Evolutionary conservation across 1,140 invertebrate genomes (phyloP).

Genomic region (Zaprionus capensis): DNA sequence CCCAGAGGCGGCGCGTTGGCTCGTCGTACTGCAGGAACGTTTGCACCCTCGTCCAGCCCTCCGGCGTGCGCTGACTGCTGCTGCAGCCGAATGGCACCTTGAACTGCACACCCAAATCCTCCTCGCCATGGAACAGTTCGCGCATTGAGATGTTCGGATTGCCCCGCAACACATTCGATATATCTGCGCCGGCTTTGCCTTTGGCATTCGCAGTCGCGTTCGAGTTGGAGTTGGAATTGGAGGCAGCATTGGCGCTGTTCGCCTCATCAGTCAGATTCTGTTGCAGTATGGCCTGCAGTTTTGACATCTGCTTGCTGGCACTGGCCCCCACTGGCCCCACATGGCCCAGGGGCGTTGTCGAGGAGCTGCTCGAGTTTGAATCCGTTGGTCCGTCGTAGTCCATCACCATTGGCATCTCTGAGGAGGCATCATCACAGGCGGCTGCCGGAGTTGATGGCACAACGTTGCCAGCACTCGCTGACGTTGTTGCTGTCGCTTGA

Average conservation of each 20-base stretch:
- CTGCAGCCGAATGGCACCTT: slow-evolving; percentile 84
- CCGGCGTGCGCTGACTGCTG: slow-evolving; percentile 86
- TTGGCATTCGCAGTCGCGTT: slow-evolving; percentile 8
- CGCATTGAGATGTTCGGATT: slow-evolving; percentile 92
- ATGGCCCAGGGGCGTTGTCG: slow-evolving; percentile 39
- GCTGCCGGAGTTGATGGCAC: slow-evolving; percentile 4
- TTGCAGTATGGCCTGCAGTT: slow-evolving; percentile 78
- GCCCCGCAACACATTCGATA: slow-evolving; percentile 86
- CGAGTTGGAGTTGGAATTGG: slow-evolving; percentile 1
- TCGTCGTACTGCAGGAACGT: slow-evolving; percentile 91
- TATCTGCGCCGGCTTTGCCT: slow-evolving; percentile 58
- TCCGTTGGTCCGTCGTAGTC: slow-evolving; percentile 73
- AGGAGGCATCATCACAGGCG: slow-evolving; percentile 26
- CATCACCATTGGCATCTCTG: slow-evolving; percentile 60
- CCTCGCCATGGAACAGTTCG: slow-evolving; percentile 91
- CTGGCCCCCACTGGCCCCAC: neutral
- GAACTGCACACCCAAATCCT: slow-evolving; percentile 91
- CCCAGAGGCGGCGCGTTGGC: slow-evolving; percentile 92
- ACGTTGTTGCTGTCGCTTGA: neutral
- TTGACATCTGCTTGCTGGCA: slow-evolving; percentile 67
- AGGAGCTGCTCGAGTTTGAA: slow-evolving; percentile 72
- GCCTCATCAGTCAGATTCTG: slow-evolving; percentile 54
- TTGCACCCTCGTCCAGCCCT: slow-evolving; percentile 92
- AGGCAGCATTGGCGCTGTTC: neutral
- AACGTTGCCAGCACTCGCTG: slow-evolving; percentile 57